Evolutionary conservation across 2,113 vertebrate species (phyloP), one percentile per base, ranked within the genome.

Genomic region (Shinisaurus crocodilurus): DNA sequence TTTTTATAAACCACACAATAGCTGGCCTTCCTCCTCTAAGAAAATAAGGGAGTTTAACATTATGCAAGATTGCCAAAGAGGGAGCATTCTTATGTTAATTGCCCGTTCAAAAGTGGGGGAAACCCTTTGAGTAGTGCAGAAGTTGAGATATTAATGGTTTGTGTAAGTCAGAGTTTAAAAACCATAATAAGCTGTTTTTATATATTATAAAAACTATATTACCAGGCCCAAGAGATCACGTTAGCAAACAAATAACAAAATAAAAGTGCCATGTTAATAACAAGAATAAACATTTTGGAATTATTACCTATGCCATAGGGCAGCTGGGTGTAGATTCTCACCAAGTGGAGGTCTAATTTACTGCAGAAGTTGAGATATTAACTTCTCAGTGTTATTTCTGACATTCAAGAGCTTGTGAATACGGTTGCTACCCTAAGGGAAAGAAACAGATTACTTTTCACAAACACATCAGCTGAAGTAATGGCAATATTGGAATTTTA

Each of bases 61-160:
- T 93, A 90, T 88, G 82, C 81, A 94, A 94, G 93, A 91, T 94
- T 96, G 85, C 86, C 92, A 90, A 89, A 90, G 89, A 92, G 70
- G n/a, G 12, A 92, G 34, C 69, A 97, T 97, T 98, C 70, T 97
- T 91, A 97, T 97, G 96, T 88, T 97, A 98, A 98, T 97, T 57
- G 82, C 0, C 72, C 86, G 88, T 95, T 96, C 90, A 96, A 89
- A 95, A 95, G 93, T 65, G 90, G 95, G 90, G 95, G 93, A 96
- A 91, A 32, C 80, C 79, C 90, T 50, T 15, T 96, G 94, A 97
- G 96, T 91, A 89, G 94, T 94, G 94, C 74, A 96, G 93, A 98
- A 96, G 92, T 95, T 97, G 95, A 95, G 85, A 85, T 94, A 81
- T 83, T 95, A 89, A 90, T 88, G 88, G 82, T 90, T 93, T 93